phyloP scores from a whole-genome alignment of 2,113 vertebrate genomes.

The Petromus typicus region DNA sequence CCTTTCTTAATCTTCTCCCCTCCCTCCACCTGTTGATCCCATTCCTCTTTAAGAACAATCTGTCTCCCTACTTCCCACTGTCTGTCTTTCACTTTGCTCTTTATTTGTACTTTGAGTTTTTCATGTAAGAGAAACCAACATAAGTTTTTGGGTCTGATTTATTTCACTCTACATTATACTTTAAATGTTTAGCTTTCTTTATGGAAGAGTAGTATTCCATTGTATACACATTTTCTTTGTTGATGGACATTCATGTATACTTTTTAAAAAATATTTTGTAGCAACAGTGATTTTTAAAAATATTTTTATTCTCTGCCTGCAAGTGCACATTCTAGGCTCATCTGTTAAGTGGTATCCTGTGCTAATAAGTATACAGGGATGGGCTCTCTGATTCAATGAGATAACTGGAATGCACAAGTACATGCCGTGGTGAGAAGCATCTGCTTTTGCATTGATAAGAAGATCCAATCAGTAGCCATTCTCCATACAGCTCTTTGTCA shows the following conservation, averaged over 20 bases:
- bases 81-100: background rate
- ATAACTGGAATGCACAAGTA: conserved; percentile 82
- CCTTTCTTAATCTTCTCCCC: background rate
- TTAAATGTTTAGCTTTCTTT: background rate
- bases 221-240: background rate
- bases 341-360: conserved; percentile 30
- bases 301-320: conserved; percentile 19
- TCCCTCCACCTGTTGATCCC: background rate
- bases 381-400: conserved; percentile 71
- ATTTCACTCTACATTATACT: background rate
- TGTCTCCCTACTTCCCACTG: background rate
- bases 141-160: background rate
- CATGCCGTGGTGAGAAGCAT: conserved; percentile 62
- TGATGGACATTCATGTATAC: background rate
- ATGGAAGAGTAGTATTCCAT: background rate
- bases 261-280: background rate
- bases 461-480: conserved; percentile 73
- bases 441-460: conserved; percentile 77
- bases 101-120: background rate
- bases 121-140: background rate
- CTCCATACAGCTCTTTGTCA: conserved; percentile 71
- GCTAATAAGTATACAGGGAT: conserved; percentile 33
- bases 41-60: background rate
- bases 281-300: background rate
- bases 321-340: background rate